phyloP scores from a whole-genome alignment of 2,888 invertebrate genomes.

The Amorpha juglandis region DNA sequence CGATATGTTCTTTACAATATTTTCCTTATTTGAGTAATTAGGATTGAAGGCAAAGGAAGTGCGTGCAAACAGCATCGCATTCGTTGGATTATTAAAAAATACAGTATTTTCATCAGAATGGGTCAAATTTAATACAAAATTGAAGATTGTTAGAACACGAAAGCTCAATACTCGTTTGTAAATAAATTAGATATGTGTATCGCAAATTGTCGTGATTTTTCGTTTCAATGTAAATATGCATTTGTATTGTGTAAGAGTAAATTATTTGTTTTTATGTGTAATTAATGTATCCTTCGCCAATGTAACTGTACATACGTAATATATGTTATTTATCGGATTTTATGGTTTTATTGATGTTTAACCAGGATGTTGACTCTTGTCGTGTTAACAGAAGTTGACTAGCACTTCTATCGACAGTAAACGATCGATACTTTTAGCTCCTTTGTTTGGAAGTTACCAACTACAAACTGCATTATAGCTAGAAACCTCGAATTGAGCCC shows the following conservation, averaged over 20 bases:
- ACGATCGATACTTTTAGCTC: too few species aligned
- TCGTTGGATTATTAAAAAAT: neutral
- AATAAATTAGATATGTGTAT: constrained; percentile 23
- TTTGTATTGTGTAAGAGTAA: constrained; percentile 49
- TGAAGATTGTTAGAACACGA: constrained; percentile 22
- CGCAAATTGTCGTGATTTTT: constrained; percentile 25
- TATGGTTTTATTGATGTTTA: neutral
- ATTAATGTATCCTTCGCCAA: constrained; percentile 40
- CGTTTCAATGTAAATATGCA: constrained; percentile 43
- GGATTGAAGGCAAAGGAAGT: neutral
- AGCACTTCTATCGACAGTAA: too few species aligned
- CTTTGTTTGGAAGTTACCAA: too few species aligned
- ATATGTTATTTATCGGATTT: constrained; percentile 10
- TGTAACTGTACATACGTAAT: constrained; percentile 33
- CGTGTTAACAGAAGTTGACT: too few species aligned
- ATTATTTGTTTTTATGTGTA: constrained; percentile 50
- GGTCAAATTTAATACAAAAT: neutral
- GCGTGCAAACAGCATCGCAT: neutral
- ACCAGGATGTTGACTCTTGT: too few species aligned
- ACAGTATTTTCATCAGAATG: neutral
- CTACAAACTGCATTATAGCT: too few species aligned
- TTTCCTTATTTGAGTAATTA: too few species aligned
- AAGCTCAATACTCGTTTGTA: constrained; percentile 39
- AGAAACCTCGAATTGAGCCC: too few species aligned
- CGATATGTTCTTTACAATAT: too few species aligned